Evolutionary conservation across 2,113 vertebrate species (phyloP), one percentile per base, ranked within the genome.

Genomic region (Leuciscus idus): DNA sequence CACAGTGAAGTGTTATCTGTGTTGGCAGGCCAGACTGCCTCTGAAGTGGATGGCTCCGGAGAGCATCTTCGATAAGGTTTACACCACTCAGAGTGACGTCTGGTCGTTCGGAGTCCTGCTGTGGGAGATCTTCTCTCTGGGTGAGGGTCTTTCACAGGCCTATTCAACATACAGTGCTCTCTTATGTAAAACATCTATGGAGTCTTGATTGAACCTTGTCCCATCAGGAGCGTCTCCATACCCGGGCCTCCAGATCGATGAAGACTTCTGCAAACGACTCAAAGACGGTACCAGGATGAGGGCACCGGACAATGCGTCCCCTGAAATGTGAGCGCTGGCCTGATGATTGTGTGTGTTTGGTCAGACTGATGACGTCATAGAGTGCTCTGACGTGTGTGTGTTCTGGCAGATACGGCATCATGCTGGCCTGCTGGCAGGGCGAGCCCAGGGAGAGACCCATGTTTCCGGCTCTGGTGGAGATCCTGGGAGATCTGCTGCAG

Each of bases 41-140:
- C 92, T 99, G 86, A 99, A 99, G 93, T 99, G 98, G 98, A 99
- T 99, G 98, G 98, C 98, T 78, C 98, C 98, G 0, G 98, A 99
- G 92, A 99, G 98, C 86, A 99, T 99, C 93, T 99, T 99, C 0
- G 98, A 99, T 92, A 99, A 99, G 92, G 94, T 99, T 79, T 99
- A 99, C 90, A 99, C 97, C 91, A 97, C 96, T 9, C 98, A 99
- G 93, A 99, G 98, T 52, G 98, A 99, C 0, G 98, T 99, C 84
- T 99, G 98, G 98, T 99, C 98, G 11, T 99, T 99, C 61, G 98
- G 98, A 66, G 98, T 99, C 72, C 96, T 99, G 15, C 96, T 99
- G 70, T 99, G 98, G 98, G 98, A 99, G 94, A 99, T 99, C 77
- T 99, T 99, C 94, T 99, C 98, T 0, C 92, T 99, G 84, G 98